Percentiles rank a stretch among this genome's conserved stretches.
These are phyloP conservation scores for Sinella curviseta DNA, from an alignment of 1,140 invertebrate species.

Conservation along the genomic window DNA sequence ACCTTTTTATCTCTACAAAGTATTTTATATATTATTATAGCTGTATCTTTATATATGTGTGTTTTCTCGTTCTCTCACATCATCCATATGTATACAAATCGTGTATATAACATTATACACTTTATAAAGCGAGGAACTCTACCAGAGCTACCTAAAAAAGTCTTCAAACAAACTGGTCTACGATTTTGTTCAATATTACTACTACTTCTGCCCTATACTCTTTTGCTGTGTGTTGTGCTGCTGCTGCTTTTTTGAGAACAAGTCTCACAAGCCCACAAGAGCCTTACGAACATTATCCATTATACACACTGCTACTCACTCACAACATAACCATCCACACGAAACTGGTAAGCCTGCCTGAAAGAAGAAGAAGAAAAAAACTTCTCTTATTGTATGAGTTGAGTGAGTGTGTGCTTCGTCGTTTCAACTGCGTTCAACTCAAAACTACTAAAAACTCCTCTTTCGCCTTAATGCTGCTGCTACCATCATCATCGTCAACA, in stretches of 20 bases:
- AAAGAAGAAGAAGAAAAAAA: no score
- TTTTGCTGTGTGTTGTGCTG: neutral
- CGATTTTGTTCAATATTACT: neutral
- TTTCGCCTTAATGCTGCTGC: no score
- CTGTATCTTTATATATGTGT: no score
- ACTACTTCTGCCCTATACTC: neutral
- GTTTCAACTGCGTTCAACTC: no score
- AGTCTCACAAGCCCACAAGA: conserved; percentile 11
- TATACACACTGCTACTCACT: neutral
- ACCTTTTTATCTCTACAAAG: neutral
- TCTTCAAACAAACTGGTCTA: neutral
- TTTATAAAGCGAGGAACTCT: no score
- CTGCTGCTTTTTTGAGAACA: neutral
- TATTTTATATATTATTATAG: neutral
- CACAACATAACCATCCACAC: neutral
- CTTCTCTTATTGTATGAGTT: no score
- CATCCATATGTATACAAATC: no score
- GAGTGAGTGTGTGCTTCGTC: no score
- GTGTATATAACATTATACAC: no score
- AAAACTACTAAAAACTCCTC: no score
- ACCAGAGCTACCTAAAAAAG: neutral
- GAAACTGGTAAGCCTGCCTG: neutral
- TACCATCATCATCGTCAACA: no score
- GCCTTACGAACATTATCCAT: neutral
- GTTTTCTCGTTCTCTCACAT: no score